phyloP scores from a whole-genome alignment of 2,888 invertebrate species.

The Ophraella communa region DNA sequence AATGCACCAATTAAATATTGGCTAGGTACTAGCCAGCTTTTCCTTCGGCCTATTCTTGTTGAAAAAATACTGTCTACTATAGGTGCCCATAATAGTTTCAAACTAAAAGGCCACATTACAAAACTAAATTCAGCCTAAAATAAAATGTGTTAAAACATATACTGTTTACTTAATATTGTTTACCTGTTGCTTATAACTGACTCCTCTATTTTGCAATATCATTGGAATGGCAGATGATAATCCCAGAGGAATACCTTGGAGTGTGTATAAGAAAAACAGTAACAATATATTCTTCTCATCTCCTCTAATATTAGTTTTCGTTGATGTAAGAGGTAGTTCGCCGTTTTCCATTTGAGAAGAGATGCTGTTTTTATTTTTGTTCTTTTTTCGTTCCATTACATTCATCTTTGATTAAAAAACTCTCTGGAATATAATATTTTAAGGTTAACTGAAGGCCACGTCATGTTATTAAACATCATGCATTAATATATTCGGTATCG shows the following conservation, averaged over 20 bases:
- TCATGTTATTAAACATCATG: slow-evolving; percentile 24
- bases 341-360: slow-evolving; percentile 50
- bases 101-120: slow-evolving; percentile 89
- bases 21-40: slow-evolving; percentile 93
- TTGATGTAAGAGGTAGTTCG: slow-evolving; percentile 32
- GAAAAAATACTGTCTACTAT: slow-evolving; percentile 93
- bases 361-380: slow-evolving; percentile 24
- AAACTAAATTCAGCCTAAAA: slow-evolving; percentile 89
- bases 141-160: slow-evolving; percentile 44
- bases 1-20: slow-evolving; percentile 90
- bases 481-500: not conserved
- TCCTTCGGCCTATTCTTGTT: slow-evolving; percentile 85
- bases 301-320: slow-evolving; percentile 63
- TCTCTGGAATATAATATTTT: not conserved
- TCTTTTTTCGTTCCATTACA: slow-evolving; percentile 40
- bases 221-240: slow-evolving; percentile 94
- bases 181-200: slow-evolving; percentile 93
- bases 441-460: slow-evolving; percentile 34
- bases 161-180: slow-evolving; percentile 4
- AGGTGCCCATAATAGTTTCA: slow-evolving; percentile 98
- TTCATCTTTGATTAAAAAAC: slow-evolving; percentile 28
- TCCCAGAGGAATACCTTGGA: slow-evolving; percentile 96
- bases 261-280: slow-evolving; percentile 88
- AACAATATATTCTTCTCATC: slow-evolving; percentile 84
- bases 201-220: slow-evolving; percentile 90